Percentiles rank a stretch among this genome's conserved stretches.
Evolutionary conservation across 92 coral and sea anemone species (phyloP).

Genomic region (Blastomussa wellsi): DNA sequence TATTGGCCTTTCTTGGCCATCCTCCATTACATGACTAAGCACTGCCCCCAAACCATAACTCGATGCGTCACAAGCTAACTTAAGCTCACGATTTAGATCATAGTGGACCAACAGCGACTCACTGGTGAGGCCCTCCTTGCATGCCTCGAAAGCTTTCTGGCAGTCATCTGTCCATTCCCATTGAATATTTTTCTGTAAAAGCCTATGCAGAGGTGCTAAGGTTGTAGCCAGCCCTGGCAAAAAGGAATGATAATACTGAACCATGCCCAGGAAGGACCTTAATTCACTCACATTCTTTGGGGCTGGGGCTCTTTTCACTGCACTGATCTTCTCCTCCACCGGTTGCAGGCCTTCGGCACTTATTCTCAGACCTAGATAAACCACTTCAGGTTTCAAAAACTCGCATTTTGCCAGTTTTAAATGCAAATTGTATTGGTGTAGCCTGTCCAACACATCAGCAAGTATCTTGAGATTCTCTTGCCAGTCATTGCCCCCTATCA

Average conservation of each 20-base stretch:
- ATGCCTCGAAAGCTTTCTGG: slow-evolving; percentile 53
- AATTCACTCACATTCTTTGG: slow-evolving; percentile 62
- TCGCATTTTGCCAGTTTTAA: slow-evolving; percentile 38
- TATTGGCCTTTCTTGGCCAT: slow-evolving; percentile 59
- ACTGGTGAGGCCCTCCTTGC: slow-evolving; percentile 47
- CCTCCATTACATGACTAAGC: slow-evolving; percentile 54
- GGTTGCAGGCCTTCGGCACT: slow-evolving; percentile 61
- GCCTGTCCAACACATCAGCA: slow-evolving; percentile 51
- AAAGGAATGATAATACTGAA: no score
- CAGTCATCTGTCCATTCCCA: no score
- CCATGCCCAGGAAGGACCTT: slow-evolving; percentile 65
- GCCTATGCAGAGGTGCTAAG: no score
- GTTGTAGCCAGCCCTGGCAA: no score
- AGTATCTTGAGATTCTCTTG: slow-evolving; percentile 52
- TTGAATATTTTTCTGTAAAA: no score
- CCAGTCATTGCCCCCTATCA: slow-evolving; percentile 40
- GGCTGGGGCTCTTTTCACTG: slow-evolving; percentile 56
- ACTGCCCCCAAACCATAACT: no score
- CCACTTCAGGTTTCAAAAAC: slow-evolving; percentile 56
- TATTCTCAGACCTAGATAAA: slow-evolving; percentile 59
- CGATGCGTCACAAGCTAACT: slow-evolving; percentile 57
- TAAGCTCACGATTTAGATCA: slow-evolving; percentile 36
- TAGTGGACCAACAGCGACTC: slow-evolving; percentile 50
- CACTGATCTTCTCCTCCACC: no score
- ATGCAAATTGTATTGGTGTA: slow-evolving; percentile 40